A percentile compares a stretch with the other conserved stretches of the same genome.
Conservation (phyloP, 1,140 invertebrate genomes). For the Eriocheir sinensis region DNA sequence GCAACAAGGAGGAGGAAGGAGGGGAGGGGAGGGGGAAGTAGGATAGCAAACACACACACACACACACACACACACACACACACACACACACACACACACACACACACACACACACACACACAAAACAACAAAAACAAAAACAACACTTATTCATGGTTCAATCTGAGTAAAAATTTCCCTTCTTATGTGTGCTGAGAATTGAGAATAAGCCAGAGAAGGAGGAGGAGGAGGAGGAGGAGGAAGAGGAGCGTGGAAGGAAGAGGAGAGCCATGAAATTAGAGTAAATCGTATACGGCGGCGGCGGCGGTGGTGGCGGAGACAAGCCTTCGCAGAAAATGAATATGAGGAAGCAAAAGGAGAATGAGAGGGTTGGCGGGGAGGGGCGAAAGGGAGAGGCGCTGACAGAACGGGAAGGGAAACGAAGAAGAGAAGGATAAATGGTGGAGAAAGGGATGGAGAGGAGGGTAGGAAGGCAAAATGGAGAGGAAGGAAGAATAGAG, state of each 20-base stretch:
- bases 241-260: background rate
- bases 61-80: constrained; percentile 36
- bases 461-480: too few relatives aligned
- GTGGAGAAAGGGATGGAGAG: too few relatives aligned
- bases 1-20: background rate
- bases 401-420: background rate
- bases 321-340: background rate
- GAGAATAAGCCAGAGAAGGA: background rate
- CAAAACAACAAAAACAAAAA: background rate
- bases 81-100: constrained; percentile 43
- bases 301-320: background rate
- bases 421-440: background rate
- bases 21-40: background rate
- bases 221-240: background rate
- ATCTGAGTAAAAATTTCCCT: constrained; percentile 7
- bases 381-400: background rate
- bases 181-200: background rate
- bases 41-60: background rate
- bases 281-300: background rate
- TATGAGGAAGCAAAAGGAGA: background rate
- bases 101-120: too few relatives aligned
- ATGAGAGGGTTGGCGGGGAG: too few relatives aligned
- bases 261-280: background rate
- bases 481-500: too few relatives aligned
- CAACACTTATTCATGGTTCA: background rate